Base-by-base conservation (phyloP, 2,797 vertebrate species). In the Gorsachius magnificus region DNA sequence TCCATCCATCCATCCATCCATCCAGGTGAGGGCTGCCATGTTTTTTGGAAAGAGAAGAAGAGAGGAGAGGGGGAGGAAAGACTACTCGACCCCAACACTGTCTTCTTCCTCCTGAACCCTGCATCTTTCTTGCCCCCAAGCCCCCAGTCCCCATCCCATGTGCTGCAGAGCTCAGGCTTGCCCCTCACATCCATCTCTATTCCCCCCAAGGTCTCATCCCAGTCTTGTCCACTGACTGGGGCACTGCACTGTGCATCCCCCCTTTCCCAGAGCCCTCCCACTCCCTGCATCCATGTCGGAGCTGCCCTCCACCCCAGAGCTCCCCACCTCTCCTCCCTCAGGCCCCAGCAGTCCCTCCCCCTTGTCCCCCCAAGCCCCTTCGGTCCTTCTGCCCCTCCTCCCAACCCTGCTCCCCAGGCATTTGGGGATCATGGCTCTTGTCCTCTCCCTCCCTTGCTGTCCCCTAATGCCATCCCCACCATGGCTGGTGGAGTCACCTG, bases 281-380 rank as follows among this genome's bases (percentile, higher is more conserved):
- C 20, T 20, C 64, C 36, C 21, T 81, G 46, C 45, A 54, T 56
- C n/a, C 29, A 36, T 2, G 0, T 50, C 1, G 2, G 25, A 82
- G 22, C 15, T 28, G 35, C 53, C 10, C 28, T 84, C 64, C 24
- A 31, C 56, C 24, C 22, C 53, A 84, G 28, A 54, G 57, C 13
- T 58, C 16, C 10, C 29, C 60, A 69, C 1, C 16, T 77, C 35
- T 43, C 15, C 22, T 48, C 26, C 16, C 24, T 24, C 64, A 28
- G 13, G n/a, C 81, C 29, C 35, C 6, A 1, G 31, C 19, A 4
- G 1, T 46, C 5, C 2, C 21, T 70, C 28, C 5, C 18, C 11
- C 16, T 84, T 81, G 25, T 72, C 24, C 6, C 11, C 18, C 14
- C 11, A 63, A 31, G 9, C 24, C 28, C 36, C 6, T 56, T 84